These are phyloP conservation scores for Cyprinodon variegatus DNA, from an alignment of 2,113 vertebrate genomes.

Conservation along the genomic window DNA sequence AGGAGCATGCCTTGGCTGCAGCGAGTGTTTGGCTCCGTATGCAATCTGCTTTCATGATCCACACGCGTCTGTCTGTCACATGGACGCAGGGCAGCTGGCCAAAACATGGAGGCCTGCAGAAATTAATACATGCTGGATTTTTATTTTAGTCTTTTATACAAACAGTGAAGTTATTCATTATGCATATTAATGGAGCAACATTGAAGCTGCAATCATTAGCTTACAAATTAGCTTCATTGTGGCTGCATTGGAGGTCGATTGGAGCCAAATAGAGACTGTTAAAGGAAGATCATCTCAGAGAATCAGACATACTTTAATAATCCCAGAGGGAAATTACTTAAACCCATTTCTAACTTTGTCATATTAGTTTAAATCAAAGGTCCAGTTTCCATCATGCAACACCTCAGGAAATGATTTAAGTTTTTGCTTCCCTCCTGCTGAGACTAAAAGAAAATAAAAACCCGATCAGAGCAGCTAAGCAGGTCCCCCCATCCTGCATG, in stretches of 20 bases:
- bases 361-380: constrained; percentile 23
- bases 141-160: constrained; percentile 24
- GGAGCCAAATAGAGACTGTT: too few relatives aligned
- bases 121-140: constrained; percentile 34
- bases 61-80: constrained; percentile 27
- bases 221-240: constrained; percentile 19
- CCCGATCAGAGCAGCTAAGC: constrained; percentile 2
- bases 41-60: constrained; percentile 19
- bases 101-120: constrained; percentile 35
- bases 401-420: constrained; percentile 1
- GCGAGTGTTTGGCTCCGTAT: constrained; percentile 22
- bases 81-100: constrained; percentile 34
- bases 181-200: constrained; percentile 22
- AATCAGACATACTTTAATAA: too few relatives aligned
- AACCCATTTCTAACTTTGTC: background rate
- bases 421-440: constrained; percentile 1
- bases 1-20: constrained; percentile 39
- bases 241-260: background rate
- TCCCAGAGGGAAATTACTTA: too few relatives aligned
- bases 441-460: background rate
- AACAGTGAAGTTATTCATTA: constrained; percentile 24
- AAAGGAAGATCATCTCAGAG: too few relatives aligned
- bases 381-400: background rate
- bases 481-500: constrained; percentile 3
- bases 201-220: constrained; percentile 36